Evolutionary conservation across 2,113 vertebrate species (phyloP), one percentile per base, ranked within the genome.

Genomic region (Istiophorus platypterus): DNA sequence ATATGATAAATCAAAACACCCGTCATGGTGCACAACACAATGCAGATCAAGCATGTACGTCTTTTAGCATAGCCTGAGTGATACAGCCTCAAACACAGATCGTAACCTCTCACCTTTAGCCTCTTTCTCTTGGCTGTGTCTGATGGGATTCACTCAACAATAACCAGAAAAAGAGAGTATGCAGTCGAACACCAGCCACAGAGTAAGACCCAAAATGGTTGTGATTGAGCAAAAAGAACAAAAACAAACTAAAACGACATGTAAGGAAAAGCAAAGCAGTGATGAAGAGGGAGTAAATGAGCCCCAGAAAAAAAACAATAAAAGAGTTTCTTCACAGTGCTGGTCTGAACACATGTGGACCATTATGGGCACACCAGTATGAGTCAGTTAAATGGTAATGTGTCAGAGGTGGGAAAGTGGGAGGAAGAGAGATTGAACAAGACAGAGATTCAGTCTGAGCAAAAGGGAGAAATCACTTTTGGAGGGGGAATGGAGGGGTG

Each of bases 401-500:
- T 76, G 72, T 85, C 69, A 68, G 70, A 80, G 77, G 76, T 78
- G 80, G 68, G 77, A 82, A 67, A 86, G 81, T 64, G 67, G 24
- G 57, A 77, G 77, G 70, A 72, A 61, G 72, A 58, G 67, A 74
- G 37, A 72, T 3, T 29, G 73, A 78, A 81, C 34, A 57, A 70
- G 66, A 83, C 63, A 41, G 78, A 88, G 83, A 91, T 71, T 88
- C 69, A 81, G 57, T 72, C 39, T 22, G 66, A 82, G 79, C 58
- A 66, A 72, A 77, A 81, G 80, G 88, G 85, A 81, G 82, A 87
- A 81, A 83, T 85, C 78, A 79, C 87, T 89, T 84, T 89, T 87
- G 78, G 42, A 8, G 51, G 14, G 47, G 91, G 92, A 91, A 86
- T 81, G 93, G 91, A 5, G 84, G 86, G 81, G 51, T 2, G 61